phyloP scores from a whole-genome alignment of 2,797 vertebrate genomes.

The Microctenopoma steveboyesi region DNA sequence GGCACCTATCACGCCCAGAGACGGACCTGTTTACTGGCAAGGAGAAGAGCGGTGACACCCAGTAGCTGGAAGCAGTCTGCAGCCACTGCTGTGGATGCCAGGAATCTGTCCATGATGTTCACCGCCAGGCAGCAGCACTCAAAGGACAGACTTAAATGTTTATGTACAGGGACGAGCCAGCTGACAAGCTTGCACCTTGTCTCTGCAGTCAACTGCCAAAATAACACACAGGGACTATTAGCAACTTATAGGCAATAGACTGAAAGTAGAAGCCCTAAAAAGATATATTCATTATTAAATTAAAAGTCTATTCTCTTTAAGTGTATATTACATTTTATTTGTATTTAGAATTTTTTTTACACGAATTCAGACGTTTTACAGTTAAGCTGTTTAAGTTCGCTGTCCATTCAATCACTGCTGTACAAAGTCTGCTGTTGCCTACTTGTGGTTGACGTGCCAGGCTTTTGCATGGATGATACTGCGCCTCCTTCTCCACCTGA shows the following conservation, averaged over 20 bases:
- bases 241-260: not conserved
- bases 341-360: no score
- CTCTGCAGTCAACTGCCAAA: conserved; percentile 87
- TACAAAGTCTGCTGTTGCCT: conserved; percentile 11
- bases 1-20: not conserved
- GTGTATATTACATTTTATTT: no score
- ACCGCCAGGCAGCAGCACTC: conserved; percentile 92
- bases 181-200: conserved; percentile 91
- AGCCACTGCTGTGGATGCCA: conserved; percentile 89
- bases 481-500: conserved; percentile 84
- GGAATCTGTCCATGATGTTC: conserved; percentile 94
- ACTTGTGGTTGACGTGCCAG: conserved; percentile 90
- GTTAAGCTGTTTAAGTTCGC: no score
- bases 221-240: conserved; percentile 8
- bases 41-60: conserved; percentile 90
- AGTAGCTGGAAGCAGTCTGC: conserved; percentile 95
- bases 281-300: no score
- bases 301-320: no score
- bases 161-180: conserved; percentile 92
- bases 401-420: no score
- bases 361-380: no score
- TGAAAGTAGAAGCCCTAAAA: no score
- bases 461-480: conserved; percentile 85
- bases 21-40: conserved; percentile 93
- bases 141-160: conserved; percentile 89